Percentiles rank a stretch among this genome's conserved stretches.
These are phyloP conservation scores for Octodonta nipae DNA, from an alignment of 2,888 invertebrate species.

Conservation along the genomic window DNA sequence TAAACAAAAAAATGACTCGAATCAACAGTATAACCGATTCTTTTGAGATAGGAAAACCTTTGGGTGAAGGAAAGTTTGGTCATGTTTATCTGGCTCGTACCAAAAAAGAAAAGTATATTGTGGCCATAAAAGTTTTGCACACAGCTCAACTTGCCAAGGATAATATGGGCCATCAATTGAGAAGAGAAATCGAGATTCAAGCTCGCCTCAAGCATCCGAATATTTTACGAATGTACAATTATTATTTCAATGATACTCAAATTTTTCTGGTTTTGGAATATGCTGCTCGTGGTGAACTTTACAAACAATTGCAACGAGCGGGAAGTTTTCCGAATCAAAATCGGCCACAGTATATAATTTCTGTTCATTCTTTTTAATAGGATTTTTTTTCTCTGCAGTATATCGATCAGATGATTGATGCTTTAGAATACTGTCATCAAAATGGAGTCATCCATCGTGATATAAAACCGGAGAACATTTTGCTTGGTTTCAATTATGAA, in stretches of 20 bases:
- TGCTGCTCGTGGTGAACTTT: neutral
- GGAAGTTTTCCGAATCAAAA: too few species aligned
- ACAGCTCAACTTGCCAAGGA: neutral
- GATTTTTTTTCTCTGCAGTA: neutral
- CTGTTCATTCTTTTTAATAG: neutral
- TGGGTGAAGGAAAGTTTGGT: neutral
- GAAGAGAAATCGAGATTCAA: neutral
- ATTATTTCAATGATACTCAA: neutral
- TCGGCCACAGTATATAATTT: neutral
- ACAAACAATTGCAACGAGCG: too few species aligned
- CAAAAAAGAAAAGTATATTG: neutral
- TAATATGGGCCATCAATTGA: neutral
- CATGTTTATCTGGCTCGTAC: neutral
- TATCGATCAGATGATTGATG: neutral
- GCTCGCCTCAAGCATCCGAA: neutral
- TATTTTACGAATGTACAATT: neutral
- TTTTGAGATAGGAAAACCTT: neutral
- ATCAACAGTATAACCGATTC: too few species aligned
- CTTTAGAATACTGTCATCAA: neutral
- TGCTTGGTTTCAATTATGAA: neutral
- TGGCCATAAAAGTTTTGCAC: slow-evolving; percentile 1
- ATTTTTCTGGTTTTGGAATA: neutral
- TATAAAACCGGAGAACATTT: neutral
- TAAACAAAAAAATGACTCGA: too few species aligned
- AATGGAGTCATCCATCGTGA: slow-evolving; percentile 1